A percentile compares a stretch with the other conserved stretches of the same genome.
Conservation (phyloP, 2,888 invertebrate genomes). For the Azorinus chamasolen region DNA sequence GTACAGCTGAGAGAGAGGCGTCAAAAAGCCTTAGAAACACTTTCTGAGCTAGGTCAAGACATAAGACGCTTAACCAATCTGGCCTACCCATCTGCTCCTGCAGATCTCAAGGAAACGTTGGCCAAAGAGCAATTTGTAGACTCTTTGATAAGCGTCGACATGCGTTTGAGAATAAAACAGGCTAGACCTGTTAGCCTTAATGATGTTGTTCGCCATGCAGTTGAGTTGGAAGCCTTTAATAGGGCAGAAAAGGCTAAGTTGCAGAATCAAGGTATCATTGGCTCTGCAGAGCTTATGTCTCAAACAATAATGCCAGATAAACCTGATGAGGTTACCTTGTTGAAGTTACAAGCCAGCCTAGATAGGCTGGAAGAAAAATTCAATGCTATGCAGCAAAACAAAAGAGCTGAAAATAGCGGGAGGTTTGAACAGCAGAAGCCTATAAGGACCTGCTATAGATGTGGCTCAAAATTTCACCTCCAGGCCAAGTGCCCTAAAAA, state of each 20-base stretch:
- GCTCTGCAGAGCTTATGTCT: neutral
- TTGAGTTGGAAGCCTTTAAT: constrained; percentile 3
- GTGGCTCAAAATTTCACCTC: neutral
- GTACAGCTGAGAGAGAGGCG: constrained; percentile 11
- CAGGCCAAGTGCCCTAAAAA: neutral
- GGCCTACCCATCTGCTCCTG: constrained; percentile 11
- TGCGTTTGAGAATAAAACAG: constrained; percentile 6
- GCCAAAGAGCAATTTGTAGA: too few relatives aligned
- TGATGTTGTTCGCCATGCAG: constrained; percentile 4
- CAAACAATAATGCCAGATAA: neutral
- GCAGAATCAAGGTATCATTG: neutral
- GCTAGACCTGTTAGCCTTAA: neutral
- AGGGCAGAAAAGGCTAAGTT: constrained; percentile 6
- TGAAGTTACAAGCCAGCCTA: too few relatives aligned
- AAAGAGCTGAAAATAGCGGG: neutral
- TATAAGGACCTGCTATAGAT: neutral
- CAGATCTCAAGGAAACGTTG: too few relatives aligned
- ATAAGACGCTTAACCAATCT: constrained; percentile 9
- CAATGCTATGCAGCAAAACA: too few relatives aligned
- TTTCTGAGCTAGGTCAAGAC: constrained; percentile 17
- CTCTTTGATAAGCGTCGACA: neutral
- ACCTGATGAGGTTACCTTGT: too few relatives aligned
- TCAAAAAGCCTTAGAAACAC: neutral
- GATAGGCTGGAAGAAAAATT: too few relatives aligned
- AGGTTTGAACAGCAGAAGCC: neutral